Evolutionary conservation across 1,140 invertebrate genomes (phyloP), one percentile per base, ranked within the genome.

Genomic region (Sycophaga agraensis): DNA sequence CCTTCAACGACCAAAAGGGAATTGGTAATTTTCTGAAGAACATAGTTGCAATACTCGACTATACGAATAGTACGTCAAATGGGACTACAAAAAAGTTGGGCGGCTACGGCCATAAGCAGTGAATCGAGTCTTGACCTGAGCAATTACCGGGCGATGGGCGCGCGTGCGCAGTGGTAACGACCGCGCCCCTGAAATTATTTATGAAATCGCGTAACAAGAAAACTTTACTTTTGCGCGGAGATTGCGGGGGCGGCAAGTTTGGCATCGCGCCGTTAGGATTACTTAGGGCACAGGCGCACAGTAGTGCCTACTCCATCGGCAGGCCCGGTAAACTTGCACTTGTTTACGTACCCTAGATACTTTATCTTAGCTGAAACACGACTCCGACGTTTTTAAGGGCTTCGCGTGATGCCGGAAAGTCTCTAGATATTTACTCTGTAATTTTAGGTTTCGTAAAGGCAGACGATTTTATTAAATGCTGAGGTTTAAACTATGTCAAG

Each of bases 141-240:
- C n/a, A n/a, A n/a, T n/a, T n/a, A n/a, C n/a, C n/a, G n/a, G n/a
- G n/a, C n/a, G n/a, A n/a, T n/a, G n/a, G n/a, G n/a, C n/a, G n/a
- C n/a, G n/a, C n/a, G n/a, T n/a, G n/a, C n/a, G n/a, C n/a, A n/a
- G n/a, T n/a, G n/a, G n/a, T n/a, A n/a, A n/a, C n/a, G n/a, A n/a
- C n/a, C n/a, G n/a, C 16, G 9, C 17, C 48, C 9, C 40, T 14
- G n/a, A 35, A 48, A 48, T 58, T 58, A 58, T 58, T 58, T 58
- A 58, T 58, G 34, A 49, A 58, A 49, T 49, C 34, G 4, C 43
- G 45, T 58, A 58, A 58, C 45, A 49, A 58, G 55, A 35, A 58
- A 48, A 58, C 31, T 58, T 37, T 21, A 57, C 42, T 46, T 49
- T 40, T 14, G 8, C 19, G 12, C 42, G 11, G 42, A n/a, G 12